phyloP scores from a whole-genome alignment of 2,113 vertebrate genomes.

The Cettia cetti region DNA sequence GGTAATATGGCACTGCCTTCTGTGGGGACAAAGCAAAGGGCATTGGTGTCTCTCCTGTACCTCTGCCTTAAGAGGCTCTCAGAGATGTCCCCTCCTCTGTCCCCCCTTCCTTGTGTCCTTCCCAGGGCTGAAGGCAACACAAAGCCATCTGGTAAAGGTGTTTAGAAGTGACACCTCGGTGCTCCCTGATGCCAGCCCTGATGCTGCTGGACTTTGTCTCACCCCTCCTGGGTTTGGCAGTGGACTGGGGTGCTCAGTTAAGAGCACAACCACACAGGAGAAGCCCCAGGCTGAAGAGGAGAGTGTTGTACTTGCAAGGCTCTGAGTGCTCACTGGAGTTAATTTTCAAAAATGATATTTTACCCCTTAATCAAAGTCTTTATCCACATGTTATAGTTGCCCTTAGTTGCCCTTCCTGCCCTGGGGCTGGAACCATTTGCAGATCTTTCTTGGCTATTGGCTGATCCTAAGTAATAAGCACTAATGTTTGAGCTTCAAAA shows the following conservation, averaged over 20 bases:
- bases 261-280: background rate
- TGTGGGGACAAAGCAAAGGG: background rate
- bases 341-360: constrained; percentile 14
- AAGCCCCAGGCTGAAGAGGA: background rate
- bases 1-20: background rate
- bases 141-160: background rate
- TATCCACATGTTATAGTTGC: constrained; percentile 30
- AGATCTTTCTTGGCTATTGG: background rate
- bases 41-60: fast-evolving
- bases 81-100: background rate
- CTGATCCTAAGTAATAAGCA: constrained; percentile 43
- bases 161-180: background rate
- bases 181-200: background rate
- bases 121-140: background rate
- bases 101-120: background rate
- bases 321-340: background rate
- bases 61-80: background rate
- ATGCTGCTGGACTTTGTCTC: fast-evolving
- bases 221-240: background rate
- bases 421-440: background rate
- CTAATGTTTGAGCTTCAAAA: constrained; percentile 41
- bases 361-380: constrained; percentile 53
- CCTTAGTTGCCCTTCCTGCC: background rate
- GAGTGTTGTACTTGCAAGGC: background rate
- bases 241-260: background rate